Evolutionary conservation across 53 echinoderm and acorn worm species (phyloP), one percentile per base, ranked within the genome.

Genomic region (Holothuria scabra): DNA sequence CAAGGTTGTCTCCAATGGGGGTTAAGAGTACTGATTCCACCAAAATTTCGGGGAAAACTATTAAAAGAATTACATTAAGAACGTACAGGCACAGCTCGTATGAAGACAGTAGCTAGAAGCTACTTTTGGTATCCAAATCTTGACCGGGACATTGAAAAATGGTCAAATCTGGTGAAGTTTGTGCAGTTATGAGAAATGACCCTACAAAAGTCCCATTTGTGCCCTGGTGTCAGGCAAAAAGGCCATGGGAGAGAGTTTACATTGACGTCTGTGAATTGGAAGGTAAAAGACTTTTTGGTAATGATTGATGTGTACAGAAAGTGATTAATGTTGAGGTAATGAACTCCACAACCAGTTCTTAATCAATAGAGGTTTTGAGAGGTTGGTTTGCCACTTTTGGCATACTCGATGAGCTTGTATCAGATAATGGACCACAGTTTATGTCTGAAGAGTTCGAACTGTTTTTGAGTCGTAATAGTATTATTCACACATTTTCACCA

Each of bases 51-150:
- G 38, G 68, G 69, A 60, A 85, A 71, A 32, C 44, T 89, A 16
- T 29, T 89, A 18, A 37, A 79, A 29, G 85, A 89, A 70, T 46
- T 89, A 60, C 85, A 89, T 69, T 80, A 85, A 12, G 89, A 85
- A 49, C 89, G 85, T 58, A 85, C 80, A 9, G 85, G 89, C 18
- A 52, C 85, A 24, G 69, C 80, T 11, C 59, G 89, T 11, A 85
- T 89, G 80, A 89, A 89, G 35, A 70, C 81, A 58, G 81, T 89
- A 26, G 81, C 79, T 28, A 44, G 70, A 22, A 80, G 85, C 52
- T 89, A 89, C 52, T 85, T 89, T 30, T 89, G 70, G 89, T 89
- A 70, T 26, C 89, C 89, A 20, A 81, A 80, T 24, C 21, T 85
- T 3, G 85, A 89, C 78, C 25, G n/a, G 76, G 84, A 84, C n/a